Conservation (phyloP, 1,140 invertebrate species). For the Cotesia glomerata region DNA sequence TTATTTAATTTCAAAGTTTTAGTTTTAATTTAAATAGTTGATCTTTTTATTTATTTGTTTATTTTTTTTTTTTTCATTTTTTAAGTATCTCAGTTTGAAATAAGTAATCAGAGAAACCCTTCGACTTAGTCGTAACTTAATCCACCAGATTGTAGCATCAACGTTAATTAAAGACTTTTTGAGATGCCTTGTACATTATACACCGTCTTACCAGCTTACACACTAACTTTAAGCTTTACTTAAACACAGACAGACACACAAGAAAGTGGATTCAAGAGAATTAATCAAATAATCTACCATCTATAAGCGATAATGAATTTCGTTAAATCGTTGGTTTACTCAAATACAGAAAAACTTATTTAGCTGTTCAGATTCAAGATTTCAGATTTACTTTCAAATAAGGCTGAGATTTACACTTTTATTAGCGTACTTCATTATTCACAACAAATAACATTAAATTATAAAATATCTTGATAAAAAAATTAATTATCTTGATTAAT, state of each 20-base stretch:
- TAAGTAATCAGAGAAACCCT: neutral
- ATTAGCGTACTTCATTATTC: no score
- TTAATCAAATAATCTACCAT: neutral
- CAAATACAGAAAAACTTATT: neutral
- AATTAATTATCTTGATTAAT: no score
- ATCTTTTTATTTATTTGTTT: no score
- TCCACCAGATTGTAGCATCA: neutral
- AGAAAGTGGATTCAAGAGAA: neutral
- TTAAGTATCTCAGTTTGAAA: neutral
- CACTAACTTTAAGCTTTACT: neutral
- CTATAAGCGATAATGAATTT: neutral
- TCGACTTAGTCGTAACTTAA: neutral
- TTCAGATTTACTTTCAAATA: no score
- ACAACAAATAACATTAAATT: no score
- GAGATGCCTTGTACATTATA: neutral
- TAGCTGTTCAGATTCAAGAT: no score
- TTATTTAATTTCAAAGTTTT: no score
- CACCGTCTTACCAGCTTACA: no score
- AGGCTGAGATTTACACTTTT: no score
- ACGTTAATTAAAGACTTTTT: slow-evolving; percentile 1
- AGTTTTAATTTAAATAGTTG: no score
- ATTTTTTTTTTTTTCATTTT: neutral
- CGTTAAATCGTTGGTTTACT: neutral
- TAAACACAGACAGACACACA: neutral
- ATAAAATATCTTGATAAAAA: no score